Conservation (phyloP, 1,140 invertebrate genomes). For the Berghia stephanieae region DNA sequence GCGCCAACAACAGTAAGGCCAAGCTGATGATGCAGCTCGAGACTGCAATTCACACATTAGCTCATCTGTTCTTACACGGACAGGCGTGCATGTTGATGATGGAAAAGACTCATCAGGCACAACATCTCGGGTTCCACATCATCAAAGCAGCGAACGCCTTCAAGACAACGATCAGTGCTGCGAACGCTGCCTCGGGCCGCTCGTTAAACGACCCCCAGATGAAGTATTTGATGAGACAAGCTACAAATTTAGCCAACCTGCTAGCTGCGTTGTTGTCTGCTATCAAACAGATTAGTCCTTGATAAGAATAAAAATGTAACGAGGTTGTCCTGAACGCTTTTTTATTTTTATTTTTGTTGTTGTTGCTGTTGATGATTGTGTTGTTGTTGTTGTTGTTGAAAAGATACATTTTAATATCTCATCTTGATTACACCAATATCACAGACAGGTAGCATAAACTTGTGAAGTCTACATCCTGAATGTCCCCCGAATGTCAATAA, state of each 20-base stretch:
- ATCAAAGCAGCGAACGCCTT: constrained; percentile 83
- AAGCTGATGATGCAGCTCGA: constrained; percentile 70
- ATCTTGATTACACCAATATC: neutral
- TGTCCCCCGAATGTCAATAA: neutral
- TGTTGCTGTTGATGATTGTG: neutral
- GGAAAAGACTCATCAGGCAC: constrained; percentile 79
- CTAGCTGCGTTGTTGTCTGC: constrained; percentile 82
- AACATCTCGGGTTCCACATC: constrained; percentile 81
- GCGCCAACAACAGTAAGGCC: constrained; percentile 74
- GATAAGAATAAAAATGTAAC: neutral
- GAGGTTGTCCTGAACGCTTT: neutral
- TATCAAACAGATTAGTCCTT: constrained; percentile 68
- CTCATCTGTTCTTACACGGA: constrained; percentile 67
- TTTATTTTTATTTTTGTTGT: neutral
- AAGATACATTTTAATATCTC: neutral
- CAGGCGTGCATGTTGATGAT: constrained; percentile 69
- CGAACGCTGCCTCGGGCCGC: constrained; percentile 63
- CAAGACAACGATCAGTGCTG: constrained; percentile 68
- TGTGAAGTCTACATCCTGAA: neutral
- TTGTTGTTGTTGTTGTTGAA: neutral
- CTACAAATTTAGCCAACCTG: constrained; percentile 82
- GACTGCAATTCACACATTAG: constrained; percentile 58
- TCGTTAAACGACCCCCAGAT: constrained; percentile 67
- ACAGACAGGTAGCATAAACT: neutral
- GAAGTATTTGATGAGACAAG: constrained; percentile 74